Evolutionary conservation across 2,113 vertebrate species (phyloP), one percentile per base, ranked within the genome.

Genomic region (Sorex fumeus): DNA sequence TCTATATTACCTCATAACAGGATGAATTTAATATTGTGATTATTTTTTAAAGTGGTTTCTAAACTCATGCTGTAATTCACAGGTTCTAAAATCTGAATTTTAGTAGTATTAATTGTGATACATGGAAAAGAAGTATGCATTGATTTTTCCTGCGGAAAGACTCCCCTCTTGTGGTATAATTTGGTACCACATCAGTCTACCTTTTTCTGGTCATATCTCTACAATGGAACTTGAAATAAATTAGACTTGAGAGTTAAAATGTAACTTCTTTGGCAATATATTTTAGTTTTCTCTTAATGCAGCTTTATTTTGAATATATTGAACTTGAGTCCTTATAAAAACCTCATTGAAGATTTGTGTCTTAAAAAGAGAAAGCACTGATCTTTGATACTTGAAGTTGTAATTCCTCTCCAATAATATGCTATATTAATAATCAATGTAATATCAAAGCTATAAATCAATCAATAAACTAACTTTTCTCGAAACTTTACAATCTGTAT

Each of bases 121-220:
- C 3, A 70, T 25, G 25, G 69, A 21, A 21, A 84, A 77, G 83
- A 69, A 93, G 2, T 2, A 12, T 8, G 1, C 6, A 13, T 3
- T 30, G 34, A 71, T 60, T 36, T 75, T 93, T 86, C 30, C 88
- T 94, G 27, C 53, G 93, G 13, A 60, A 90, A 95, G 88, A 90
- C 90, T 95, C 30, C 83, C 94, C 96, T 97, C 96, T 91, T 74
- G 93, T 96, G 96, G 76, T 23, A 13, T 0, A 0, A 34, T 3
- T 45, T 69, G 72, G 57, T 71, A 94, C 28, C 91, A 77, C 90
- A 94, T 2, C 6, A 8, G 0, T 62, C 16, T 67, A 4, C 11
- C 3, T 15, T 87, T 87, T 83, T 74, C 15, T 28, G 18, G 3
- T 92, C 25, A 6, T 0, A 69, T 62, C 43, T 2, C 23, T 82